These are phyloP conservation scores for Argyra leucocephala DNA, from an alignment of 2,888 invertebrate genomes.

Conservation along the genomic window DNA sequence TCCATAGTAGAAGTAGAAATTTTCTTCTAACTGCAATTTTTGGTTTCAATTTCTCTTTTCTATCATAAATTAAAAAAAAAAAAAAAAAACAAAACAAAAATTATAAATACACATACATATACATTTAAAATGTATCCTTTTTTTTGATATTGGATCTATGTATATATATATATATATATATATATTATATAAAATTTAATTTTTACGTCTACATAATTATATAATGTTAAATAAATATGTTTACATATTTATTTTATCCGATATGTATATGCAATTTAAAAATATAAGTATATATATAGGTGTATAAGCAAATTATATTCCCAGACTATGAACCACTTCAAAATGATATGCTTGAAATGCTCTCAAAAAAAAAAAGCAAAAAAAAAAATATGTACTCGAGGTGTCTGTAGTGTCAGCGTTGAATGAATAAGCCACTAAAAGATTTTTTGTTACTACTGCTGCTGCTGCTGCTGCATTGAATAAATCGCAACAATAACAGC, in stretches of 20 bases:
- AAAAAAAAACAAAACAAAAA: too few relatives aligned
- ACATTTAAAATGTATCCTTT: too few relatives aligned
- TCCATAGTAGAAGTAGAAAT: background rate
- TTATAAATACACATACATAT: background rate
- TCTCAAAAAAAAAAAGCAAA: background rate
- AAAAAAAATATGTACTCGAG: background rate
- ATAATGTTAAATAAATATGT: background rate
- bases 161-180: background rate
- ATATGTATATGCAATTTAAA: background rate
- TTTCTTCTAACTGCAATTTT: background rate
- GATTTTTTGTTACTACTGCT: background rate
- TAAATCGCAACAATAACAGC: background rate
- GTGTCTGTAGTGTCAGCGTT: constrained; percentile 3
- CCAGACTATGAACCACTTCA: constrained; percentile 3
- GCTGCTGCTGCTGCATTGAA: background rate
- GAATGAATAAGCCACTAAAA: constrained; percentile 1
- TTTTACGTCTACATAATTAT: too few relatives aligned
- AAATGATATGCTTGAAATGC: constrained; percentile 1
- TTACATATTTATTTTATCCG: background rate
- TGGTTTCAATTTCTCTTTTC: background rate
- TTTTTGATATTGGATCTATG: background rate
- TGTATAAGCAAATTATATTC: background rate
- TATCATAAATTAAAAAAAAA: background rate
- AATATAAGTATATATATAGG: background rate
- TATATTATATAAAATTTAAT: background rate